Evolutionary conservation across 2,888 invertebrate genomes (phyloP), one percentile per base, ranked within the genome.

Genomic region (Lacanobia oleracea): DNA sequence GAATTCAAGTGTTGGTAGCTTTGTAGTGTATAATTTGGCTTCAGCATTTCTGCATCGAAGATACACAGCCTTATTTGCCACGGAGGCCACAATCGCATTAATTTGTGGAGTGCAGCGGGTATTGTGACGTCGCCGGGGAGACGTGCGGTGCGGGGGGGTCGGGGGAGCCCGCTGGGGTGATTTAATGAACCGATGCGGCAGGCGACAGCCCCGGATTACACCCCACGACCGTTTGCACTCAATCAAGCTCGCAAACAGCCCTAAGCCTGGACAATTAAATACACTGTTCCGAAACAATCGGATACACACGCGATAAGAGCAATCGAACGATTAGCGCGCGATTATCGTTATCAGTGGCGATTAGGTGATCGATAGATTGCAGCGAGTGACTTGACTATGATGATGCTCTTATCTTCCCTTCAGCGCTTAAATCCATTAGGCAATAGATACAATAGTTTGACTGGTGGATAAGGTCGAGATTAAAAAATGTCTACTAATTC

Each of bases 241-340:
- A 95, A 95, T 95, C 95, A 95, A 92, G 92, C 94, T 92, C 92
- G 94, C 95, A 94, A 95, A 95, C 95, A 95, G 91, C 93, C 91
- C 93, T 93, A 93, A 94, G 92, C 94, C 91, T 88, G 90, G 89
- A 93, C 94, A 94, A 95, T 95, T 95, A 95, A 94, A 95, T 94
- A 94, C 93, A 93, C 92, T 89, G 89, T 88, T 91, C 89, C 90
- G 92, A 94, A 94, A 95, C 95, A 95, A 94, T 94, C 91, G 90
- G 90, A 91, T 91, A 93, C 94, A 92, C 85, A 88, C 85, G 87
- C 90, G 94, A 94, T 93, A 94, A 94, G 91, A 91, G 90, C 93
- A 92, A 93, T 93, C 90, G 83, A 85, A 86, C 91, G 90, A 91
- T 93, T 91, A 92, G 89, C 87, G 79, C 75, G 57, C 83, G 89